These are phyloP conservation scores for Apolygus lucorum DNA, from an alignment of 1,140 invertebrate species.

Conservation along the genomic window DNA sequence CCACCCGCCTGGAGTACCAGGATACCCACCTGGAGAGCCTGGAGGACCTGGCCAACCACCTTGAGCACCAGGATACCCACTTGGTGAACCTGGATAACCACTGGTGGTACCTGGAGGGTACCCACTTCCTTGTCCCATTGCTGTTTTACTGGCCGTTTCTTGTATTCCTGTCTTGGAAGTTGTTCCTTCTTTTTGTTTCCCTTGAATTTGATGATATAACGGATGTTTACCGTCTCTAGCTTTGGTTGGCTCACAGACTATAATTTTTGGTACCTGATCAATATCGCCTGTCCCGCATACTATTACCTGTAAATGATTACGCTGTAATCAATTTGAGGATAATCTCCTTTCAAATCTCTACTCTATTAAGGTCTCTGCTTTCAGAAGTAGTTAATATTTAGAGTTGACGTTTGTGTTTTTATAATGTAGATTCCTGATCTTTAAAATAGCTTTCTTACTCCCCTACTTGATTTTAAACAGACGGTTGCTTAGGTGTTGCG, in stretches of 20 bases:
- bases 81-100: background rate
- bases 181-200: background rate
- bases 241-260: constrained; percentile 28
- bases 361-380: no score
- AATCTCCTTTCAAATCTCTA: no score
- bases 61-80: background rate
- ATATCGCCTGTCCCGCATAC: constrained; percentile 9
- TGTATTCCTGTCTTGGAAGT: background rate
- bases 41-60: background rate
- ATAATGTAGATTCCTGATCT: background rate
- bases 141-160: background rate
- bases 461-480: background rate
- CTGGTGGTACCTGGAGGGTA: no score
- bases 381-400: no score
- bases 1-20: no score
- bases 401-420: background rate
- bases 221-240: constrained; percentile 3
- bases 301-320: background rate
- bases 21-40: background rate
- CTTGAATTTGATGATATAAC: constrained; percentile 18
- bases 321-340: no score
- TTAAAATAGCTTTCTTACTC: background rate
- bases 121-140: background rate
- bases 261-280: constrained; percentile 28
- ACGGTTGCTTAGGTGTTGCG: background rate